Conservation (phyloP, 2,113 vertebrate genomes). For the Neotoma lepida region DNA sequence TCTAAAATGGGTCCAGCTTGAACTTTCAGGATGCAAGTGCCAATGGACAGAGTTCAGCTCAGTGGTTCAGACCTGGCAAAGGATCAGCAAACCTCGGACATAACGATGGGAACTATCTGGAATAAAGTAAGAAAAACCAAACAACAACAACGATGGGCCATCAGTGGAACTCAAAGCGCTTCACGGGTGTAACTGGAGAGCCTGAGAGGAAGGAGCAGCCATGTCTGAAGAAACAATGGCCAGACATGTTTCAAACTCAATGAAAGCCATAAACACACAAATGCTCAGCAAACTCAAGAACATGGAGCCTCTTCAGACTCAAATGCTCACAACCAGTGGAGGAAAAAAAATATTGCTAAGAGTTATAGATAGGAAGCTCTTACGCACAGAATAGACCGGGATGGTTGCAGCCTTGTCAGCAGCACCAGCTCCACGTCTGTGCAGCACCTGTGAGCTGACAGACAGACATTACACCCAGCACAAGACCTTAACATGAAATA, state of each 20-base stretch:
- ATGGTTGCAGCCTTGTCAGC: neutral
- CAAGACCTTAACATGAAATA: neutral
- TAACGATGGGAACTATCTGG: neutral
- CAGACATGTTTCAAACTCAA: neutral
- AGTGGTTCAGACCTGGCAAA: neutral
- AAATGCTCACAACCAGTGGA: neutral
- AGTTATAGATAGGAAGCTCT: neutral
- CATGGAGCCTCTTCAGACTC: neutral
- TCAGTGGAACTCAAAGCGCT: neutral
- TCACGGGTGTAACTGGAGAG: fast-evolving
- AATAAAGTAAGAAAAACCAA: neutral
- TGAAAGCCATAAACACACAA: neutral
- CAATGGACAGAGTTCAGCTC: no score
- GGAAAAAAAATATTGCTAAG: neutral
- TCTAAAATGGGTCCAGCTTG: neutral
- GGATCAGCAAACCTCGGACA: neutral
- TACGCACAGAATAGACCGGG: neutral
- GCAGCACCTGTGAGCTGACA: no score
- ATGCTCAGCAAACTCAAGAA: neutral
- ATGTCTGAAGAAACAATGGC: neutral
- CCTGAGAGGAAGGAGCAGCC: no score
- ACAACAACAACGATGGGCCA: fast-evolving
- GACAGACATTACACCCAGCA: neutral
- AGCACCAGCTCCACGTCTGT: no score
- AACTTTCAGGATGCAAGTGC: neutral